Evolutionary conservation across 2,113 vertebrate species (phyloP).

Genomic region (Chionodraco myersi): DNA sequence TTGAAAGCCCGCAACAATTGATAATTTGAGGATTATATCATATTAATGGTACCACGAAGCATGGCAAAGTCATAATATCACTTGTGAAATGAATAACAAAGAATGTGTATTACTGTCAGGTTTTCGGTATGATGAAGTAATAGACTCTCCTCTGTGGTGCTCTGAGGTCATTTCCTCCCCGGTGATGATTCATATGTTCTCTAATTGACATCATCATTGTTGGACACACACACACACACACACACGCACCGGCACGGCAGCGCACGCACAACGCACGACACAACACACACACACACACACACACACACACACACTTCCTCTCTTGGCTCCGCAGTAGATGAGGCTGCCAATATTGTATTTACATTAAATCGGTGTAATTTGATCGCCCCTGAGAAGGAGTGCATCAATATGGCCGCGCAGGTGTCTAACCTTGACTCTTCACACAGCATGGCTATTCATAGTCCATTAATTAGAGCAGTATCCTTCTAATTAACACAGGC

Average conservation of each 20-base stretch:
- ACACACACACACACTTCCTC: not conserved
- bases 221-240: slow-evolving; percentile 51
- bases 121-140: slow-evolving; percentile 59
- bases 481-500: slow-evolving; percentile 74
- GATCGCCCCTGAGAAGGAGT: slow-evolving; percentile 50
- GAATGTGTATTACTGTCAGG: slow-evolving; percentile 54
- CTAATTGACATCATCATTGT: slow-evolving; percentile 78
- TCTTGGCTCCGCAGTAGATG: slow-evolving; percentile 35
- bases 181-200: slow-evolving; percentile 67
- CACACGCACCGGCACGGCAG: too few relatives aligned
- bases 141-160: slow-evolving; percentile 61
- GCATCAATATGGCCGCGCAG: slow-evolving; percentile 52
- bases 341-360: slow-evolving; percentile 67
- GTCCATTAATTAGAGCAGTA: slow-evolving; percentile 78
- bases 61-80: slow-evolving; percentile 43
- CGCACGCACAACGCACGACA: slow-evolving; percentile 29
- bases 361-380: slow-evolving; percentile 69
- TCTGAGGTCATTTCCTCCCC: slow-evolving; percentile 72
- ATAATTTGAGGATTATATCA: slow-evolving; percentile 54
- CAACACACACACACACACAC: slow-evolving; percentile 7
- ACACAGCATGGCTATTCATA: slow-evolving; percentile 71
- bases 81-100: slow-evolving; percentile 57
- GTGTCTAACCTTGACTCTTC: slow-evolving; percentile 75
- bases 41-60: slow-evolving; percentile 34
- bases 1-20: slow-evolving; percentile 25